Base-by-base conservation (phyloP, 1,140 invertebrate genomes). In the Drosophila ohnishii region DNA sequence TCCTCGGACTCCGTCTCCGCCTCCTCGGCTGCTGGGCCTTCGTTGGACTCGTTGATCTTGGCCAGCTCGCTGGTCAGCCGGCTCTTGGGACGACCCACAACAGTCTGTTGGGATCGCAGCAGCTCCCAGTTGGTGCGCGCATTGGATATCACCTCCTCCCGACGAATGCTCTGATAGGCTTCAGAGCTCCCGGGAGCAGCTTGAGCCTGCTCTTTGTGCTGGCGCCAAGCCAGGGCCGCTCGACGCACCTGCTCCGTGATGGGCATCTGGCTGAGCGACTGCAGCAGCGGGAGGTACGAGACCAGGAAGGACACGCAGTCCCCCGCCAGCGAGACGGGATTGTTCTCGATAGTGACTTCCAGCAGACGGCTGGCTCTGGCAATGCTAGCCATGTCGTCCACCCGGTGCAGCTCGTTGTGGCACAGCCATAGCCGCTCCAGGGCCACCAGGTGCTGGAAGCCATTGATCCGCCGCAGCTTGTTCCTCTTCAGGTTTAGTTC, bases 401-500 rank as follows among this genome's bases (percentile, higher is more conserved):
- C 95, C 85, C 96, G 96, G 69, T 92, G 90, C 55, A 92, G 60
- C 22, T 92, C 91, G 47, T 92, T 92, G 63, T 92, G 91, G 55
- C 91, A 92, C 45, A 92, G n/a, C 91, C 91, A 92, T 8, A 92
- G 76, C 5, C 91, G 70, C 47, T 92, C 91, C 69, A 92, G 59
- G 0, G 85, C 80, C 16, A 66, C 55, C 42, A 96, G 94, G 77
- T 95, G 95, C 74, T 95, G 95, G 85, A 98, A 96, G 14, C 97
- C 97, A 47, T 95, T 93, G 64, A 98, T 93, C 78, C 95, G 96
- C 78, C 94, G 95, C 53, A 98, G 94, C 69, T 95, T 94, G 92
- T 98, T 98, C 44, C 97, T 93, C 76, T 97, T 94, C 2, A 98
- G 92, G 93, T 98, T 98, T 7, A 98, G 92, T 88, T 98, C 97